Evolutionary conservation across 1,140 invertebrate genomes (phyloP), one percentile per base, ranked within the genome.

Genomic region (Drosophila ogumai): DNA sequence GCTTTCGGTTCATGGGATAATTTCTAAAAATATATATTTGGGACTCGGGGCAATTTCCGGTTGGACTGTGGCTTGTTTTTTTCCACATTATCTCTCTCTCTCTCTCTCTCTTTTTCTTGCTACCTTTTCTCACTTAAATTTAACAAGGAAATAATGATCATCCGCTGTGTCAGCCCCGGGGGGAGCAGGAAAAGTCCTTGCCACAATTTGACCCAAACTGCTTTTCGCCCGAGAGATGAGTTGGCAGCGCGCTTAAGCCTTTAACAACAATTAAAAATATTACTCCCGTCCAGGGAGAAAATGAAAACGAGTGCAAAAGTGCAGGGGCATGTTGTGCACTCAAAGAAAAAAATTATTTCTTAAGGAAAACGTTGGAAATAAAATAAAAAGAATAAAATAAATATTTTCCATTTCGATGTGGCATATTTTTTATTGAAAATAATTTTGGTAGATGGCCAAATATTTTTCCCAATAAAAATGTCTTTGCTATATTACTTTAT

Each of bases 231-330:
- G 32, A 22, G 32, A 34, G n/a, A 3, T 38, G 60, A 34, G 36
- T 38, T 66, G 61, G 69, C 55, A 54, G 57, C 54, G 36, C 54
- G 73, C 85, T 88, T 90, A 88, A 88, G 67, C 84, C 85, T 84
- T 88, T 75, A 84, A 84, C 85, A 90, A 90, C 84, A 88, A 88
- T 88, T 88, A 90, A 90, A 87, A 81, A 90, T 88, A 81, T 81
- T 84, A 65, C 73, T 68, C 54, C 59, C 69, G 66, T 82, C 71
- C 65, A 68, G 32, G 19, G 43, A 50, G 41, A 54, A 44, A 56
- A 54, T 36, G 54, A 56, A 68, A 31, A 66, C 28, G 17, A 44
- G 61, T n/a, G 44, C 9, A 34, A 66, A 68, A 43, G 22, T 44
- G 47, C 46, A 69, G 43, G 41, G 56, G 65, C 59, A 43, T 52